Base-by-base conservation (phyloP, 37 sponge, comb jelly and placozoan genomes). In the Hormiphora californensis region DNA sequence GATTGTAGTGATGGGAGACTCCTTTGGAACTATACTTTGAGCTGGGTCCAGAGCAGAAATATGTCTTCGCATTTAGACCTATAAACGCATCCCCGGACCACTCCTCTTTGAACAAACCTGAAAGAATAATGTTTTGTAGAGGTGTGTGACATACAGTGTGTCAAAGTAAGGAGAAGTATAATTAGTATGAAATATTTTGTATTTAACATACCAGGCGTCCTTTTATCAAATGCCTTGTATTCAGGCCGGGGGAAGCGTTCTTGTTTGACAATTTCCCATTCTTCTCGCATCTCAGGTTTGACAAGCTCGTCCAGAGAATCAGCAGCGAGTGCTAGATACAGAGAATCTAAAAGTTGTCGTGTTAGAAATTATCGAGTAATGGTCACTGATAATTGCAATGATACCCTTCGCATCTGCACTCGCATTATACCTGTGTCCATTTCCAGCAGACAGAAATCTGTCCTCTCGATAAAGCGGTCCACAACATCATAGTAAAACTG, bases 401-500 rank as follows among this genome's bases (percentile, higher is more conserved):
- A n/a, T n/a, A n/a, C n/a, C n/a, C n/a, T n/a, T n/a, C n/a, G n/a
- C n/a, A n/a, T n/a, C n/a, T n/a, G n/a, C n/a, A n/a, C n/a, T n/a
- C n/a, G n/a, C n/a, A n/a, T n/a, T n/a, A 57, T 57, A 57, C 61
- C 61, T 22, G 61, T 57, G 22, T 57, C 61, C 61, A 57, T 57
- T 57, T 57, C 61, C 11, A 57, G 61, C 25, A 57, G 61, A 22
- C 23, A 57, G 22, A 57, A 57, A 17, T 57, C 22, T 17, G 5
- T 9, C 22, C 61, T 57, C 11, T 57, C 61, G 22, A 57, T 57
- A 27, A 57, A 57, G 23, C 22, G 19, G 25, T 57, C 61, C 11
- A 57, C 22, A 17, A 57, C 61, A 5, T 57, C 61, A 57, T 22
- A 57, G 61, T 57, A 57, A 57, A 57, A 57, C 22, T 9, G 25